Base-by-base conservation (phyloP, 2,888 invertebrate species). In the Diarsia rubi region DNA sequence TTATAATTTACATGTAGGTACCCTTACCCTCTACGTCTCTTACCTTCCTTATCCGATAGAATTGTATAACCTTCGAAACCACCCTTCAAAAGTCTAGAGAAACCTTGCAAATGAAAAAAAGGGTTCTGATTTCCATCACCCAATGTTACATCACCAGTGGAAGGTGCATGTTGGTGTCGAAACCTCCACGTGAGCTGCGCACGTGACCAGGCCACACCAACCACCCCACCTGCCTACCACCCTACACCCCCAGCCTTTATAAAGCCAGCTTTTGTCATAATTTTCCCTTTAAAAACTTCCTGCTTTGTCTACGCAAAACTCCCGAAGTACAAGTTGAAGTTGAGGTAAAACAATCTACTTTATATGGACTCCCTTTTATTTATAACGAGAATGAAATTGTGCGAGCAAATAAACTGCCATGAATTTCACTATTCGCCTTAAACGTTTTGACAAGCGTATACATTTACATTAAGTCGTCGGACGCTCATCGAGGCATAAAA, bases 381-480 rank as follows among this genome's bases (percentile, higher is more conserved):
- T 83, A 81, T 84, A 86, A 86, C 84, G 77, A 84, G 79, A 79
- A 82, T 78, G 83, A 87, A 88, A 88, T 88, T 87, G 86, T 81
- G 84, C 73, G 81, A 79, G 79, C 71, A 86, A 90, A 90, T 85
- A 87, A 88, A 88, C 86, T 82, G 86, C 88, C 88, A 89, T 90
- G 89, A 90, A 90, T 91, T 89, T 90, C 85, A 86, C 88, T 81
- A 87, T 85, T 73, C 86, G 74, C 83, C 79, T 87, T 91, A 92
- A 92, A 91, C 91, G 93, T 92, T 94, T 91, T 93, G 94, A 94
- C 94, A 93, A 83, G 91, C 91, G 89, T 88, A 86, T 86, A 90
- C 89, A 93, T 94, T 93, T 93, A 90, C 92, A 92, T 94, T 90
- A 91, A 89, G 89, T 90, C 89, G 90, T 91, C 90, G 89, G 81